Base-by-base conservation (phyloP, 2,113 vertebrate genomes). In the Peromyscus leucopus region DNA sequence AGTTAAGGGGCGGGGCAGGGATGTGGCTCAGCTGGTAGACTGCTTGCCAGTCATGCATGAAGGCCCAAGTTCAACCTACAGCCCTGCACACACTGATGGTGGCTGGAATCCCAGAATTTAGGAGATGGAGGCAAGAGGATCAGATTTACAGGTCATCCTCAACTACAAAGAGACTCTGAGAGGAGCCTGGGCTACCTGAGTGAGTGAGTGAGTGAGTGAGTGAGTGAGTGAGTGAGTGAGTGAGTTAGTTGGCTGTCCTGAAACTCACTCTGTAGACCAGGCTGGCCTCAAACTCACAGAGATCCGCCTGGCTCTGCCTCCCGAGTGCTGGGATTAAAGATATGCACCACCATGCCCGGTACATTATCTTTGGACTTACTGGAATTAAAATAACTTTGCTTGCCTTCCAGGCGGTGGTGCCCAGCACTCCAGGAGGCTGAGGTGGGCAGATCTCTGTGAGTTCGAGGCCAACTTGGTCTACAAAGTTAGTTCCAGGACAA, bases 331-430 rank as follows among this genome's bases (percentile, higher is more conserved):
- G 57, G 36, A 83, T 61, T 26, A 83, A 61, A 59, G 79, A 31
- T 16, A 6, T 82, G 19, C 1, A 2, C 36, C 21, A 61, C 55
- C 9, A 28, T 83, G 22, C 6, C 55, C 1, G 2, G 55, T 36
- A 57, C 36, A 72, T 16, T 22, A 74, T 21, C 85, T 85, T 67
- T 78, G 74, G 88, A 55, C 22, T 72, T 42, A 46, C 33, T 16
- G 24, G n/a, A 89, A 55, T 86, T 79, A 82, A 88, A 75, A 33
- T 86, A 28, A 91, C 51, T 91, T 96, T 55, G 36, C 15, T 76
- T 89, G 46, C 39, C 39, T 13, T 46, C 42, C 55, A 16, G 6
- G 12, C 61, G 22, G 55, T 61, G n/a, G 99, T 99, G 51, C 98
- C 98, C 80, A 83, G 36, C 22, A 28, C 33, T 61, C 3, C 0